These are phyloP conservation scores for Misgurnus anguillicaudatus DNA, from an alignment of 2,113 vertebrate species.

Conservation along the genomic window DNA sequence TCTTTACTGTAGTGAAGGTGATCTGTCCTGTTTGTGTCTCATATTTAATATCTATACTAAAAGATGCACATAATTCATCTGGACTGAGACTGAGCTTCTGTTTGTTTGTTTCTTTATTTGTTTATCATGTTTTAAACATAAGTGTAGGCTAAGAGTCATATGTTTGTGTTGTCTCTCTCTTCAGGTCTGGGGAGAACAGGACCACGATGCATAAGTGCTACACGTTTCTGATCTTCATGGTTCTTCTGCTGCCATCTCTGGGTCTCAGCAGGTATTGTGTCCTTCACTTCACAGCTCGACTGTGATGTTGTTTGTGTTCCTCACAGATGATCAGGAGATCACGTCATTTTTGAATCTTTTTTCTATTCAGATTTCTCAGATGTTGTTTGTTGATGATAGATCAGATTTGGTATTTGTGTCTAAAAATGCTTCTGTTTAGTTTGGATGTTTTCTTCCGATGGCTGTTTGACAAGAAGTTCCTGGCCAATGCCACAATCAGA, in stretches of 20 bases:
- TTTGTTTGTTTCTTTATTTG: not conserved
- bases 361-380: too few relatives aligned
- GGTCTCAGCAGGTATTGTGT: conserved; percentile 90
- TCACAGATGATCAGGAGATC: too few relatives aligned
- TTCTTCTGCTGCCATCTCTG: conserved; percentile 90
- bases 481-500: conserved; percentile 82
- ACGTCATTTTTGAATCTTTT: too few relatives aligned
- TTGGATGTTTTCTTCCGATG: conserved; percentile 96
- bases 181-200: conserved; percentile 93
- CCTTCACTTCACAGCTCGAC: not conserved
- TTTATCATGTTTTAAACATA: too few relatives aligned
- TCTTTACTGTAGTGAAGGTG: not conserved
- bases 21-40: too few relatives aligned
- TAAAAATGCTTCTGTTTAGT: conserved; percentile 64
- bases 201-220: conserved; percentile 99
- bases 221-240: conserved; percentile 98
- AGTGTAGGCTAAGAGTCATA: too few relatives aligned
- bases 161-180: too few relatives aligned
- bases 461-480: conserved; percentile 95
- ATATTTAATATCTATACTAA: too few relatives aligned
- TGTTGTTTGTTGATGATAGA: too few relatives aligned
- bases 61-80: too few relatives aligned
- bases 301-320: too few relatives aligned
- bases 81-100: not conserved
- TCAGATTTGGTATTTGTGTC: not conserved